A percentile compares a stretch with the other conserved stretches of the same genome.
These are phyloP conservation scores for Myotis vivesi DNA, from an alignment of 2,797 vertebrate genomes.

Conservation along the genomic window DNA sequence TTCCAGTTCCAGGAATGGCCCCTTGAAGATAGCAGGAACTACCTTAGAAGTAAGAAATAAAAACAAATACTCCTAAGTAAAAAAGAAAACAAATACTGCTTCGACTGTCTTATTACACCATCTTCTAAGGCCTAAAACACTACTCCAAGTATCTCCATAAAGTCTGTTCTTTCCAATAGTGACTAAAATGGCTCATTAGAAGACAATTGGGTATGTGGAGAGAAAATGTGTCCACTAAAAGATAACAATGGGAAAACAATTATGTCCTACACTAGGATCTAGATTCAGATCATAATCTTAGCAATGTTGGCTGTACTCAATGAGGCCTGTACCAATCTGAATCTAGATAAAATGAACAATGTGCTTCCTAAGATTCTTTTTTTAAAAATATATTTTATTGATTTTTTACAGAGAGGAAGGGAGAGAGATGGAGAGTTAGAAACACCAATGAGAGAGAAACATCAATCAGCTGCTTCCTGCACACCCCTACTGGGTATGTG, in stretches of 20 bases:
- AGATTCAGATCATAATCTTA: not conserved
- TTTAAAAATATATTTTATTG: too few species aligned
- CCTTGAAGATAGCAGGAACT: not conserved
- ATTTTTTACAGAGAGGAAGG: too few species aligned
- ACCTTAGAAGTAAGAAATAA: constrained; percentile 17
- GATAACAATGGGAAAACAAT: constrained; percentile 5
- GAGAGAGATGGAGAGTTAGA: too few species aligned
- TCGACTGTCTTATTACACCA: not conserved
- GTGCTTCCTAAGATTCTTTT: not conserved
- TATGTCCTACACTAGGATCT: not conserved
- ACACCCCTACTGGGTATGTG: too few species aligned
- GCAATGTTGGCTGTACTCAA: not conserved
- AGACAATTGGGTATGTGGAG: not conserved
- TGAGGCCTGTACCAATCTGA: not conserved
- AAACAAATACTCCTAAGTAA: not conserved
- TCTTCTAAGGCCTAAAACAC: not conserved
- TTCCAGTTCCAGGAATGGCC: not conserved
- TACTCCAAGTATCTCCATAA: not conserved
- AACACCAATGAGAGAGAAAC: too few species aligned
- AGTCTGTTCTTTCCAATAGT: not conserved
- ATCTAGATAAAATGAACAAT: not conserved
- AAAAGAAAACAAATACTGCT: not conserved
- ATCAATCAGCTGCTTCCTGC: too few species aligned
- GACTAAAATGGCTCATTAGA: not conserved
- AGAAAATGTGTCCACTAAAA: not conserved